Percentiles rank a stretch among this genome's conserved stretches.
Evolutionary conservation across 2,113 vertebrate species (phyloP).

Genomic region (Bubo bubo): DNA sequence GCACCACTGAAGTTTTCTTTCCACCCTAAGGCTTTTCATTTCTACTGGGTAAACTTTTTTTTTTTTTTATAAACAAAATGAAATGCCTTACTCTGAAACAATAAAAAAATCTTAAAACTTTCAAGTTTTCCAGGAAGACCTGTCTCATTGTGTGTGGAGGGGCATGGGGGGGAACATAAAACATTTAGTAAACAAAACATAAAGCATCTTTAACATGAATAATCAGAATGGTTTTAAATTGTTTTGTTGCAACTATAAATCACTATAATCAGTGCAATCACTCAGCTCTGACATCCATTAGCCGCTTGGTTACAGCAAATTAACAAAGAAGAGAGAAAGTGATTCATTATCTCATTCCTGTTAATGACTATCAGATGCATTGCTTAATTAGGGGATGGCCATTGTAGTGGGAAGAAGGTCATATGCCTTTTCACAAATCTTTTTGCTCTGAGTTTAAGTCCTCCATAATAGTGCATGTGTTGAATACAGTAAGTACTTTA

Average conservation of each 20-base stretch:
- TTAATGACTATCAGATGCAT: constrained; percentile 97
- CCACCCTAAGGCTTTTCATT: constrained; percentile 80
- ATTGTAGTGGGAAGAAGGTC: constrained; percentile 87
- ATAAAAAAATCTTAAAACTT: constrained; percentile 67
- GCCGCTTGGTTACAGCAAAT: constrained; percentile 92
- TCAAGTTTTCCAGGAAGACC: constrained; percentile 63
- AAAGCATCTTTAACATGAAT: constrained; percentile 87
- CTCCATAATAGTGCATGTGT: constrained; percentile 47
- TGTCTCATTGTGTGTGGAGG: constrained; percentile 35
- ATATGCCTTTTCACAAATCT: constrained; percentile 84
- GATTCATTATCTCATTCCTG: constrained; percentile 93
- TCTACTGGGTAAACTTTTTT: constrained; percentile 77
- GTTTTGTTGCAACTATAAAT: constrained; percentile 93
- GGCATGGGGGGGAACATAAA: constrained; percentile 64
- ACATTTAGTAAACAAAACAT: constrained; percentile 86
- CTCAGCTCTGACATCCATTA: constrained; percentile 95
- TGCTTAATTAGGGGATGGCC: constrained; percentile 91
- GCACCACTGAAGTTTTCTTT: constrained; percentile 80
- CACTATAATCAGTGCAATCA: constrained; percentile 92
- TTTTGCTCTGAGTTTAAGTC: constrained; percentile 73
- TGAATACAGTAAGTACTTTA: constrained; percentile 63
- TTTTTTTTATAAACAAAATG: constrained; percentile 66
- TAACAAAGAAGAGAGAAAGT: constrained; percentile 92
- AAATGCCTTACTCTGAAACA: constrained; percentile 72
- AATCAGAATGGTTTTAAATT: constrained; percentile 89